Percentiles rank a stretch among this genome's conserved stretches.
Evolutionary conservation across 2,113 vertebrate species (phyloP).

Genomic region (Rhagologus leucostigma): DNA sequence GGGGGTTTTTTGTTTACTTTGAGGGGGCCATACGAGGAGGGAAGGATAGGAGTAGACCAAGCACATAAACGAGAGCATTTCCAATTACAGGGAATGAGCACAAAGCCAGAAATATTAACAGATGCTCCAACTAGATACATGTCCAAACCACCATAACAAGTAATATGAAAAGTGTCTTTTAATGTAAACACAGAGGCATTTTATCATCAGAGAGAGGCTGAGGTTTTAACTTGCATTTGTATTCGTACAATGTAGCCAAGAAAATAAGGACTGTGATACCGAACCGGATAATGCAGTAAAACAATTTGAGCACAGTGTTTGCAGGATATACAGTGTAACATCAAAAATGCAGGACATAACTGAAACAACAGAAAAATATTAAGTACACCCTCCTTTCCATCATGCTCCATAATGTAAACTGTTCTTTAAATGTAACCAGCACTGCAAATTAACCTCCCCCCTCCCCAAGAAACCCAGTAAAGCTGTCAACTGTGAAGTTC

Average conservation of each 20-base stretch:
- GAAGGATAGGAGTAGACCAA: not conserved
- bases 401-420: not conserved
- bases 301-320: not conserved
- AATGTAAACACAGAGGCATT: not conserved
- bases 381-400: not conserved
- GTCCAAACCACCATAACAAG: not conserved
- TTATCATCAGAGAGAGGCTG: not conserved
- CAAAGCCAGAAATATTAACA: not conserved
- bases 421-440: not conserved
- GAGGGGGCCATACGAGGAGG: not conserved
- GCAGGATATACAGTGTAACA: not conserved
- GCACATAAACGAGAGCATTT: not conserved
- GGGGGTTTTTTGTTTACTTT: not conserved
- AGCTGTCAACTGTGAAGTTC: not conserved
- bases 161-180: not conserved
- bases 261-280: not conserved
- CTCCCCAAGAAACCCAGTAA: not conserved
- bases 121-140: not conserved
- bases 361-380: not conserved
- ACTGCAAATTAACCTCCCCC: not conserved
- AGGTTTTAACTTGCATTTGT: not conserved
- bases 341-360: not conserved
- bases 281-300: not conserved
- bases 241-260: not conserved
- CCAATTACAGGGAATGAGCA: not conserved